Base-by-base conservation (phyloP, 2,113 vertebrate species). In the Callipepla californica region DNA sequence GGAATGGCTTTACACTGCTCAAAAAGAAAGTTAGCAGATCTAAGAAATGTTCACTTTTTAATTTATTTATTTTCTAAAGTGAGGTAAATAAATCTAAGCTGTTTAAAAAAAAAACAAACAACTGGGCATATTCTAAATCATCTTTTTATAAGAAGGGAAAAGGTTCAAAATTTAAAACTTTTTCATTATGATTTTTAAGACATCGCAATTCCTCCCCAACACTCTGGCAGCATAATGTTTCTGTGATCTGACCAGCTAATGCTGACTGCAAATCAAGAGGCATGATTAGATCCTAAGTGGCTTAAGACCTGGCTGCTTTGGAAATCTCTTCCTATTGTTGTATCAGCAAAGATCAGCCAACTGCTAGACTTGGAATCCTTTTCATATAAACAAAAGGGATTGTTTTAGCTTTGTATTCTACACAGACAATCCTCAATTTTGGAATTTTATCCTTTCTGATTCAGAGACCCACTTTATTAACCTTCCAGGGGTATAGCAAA, bases 371-470 rank as follows among this genome's bases (percentile, higher is more conserved):
- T 72, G 81, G 79, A 93, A 94, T 93, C 79, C 81, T 51, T 87
- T 70, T 77, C 76, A 83, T 32, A 92, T 32, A 92, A 87, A 89
- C 81, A 92, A 70, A 28, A 83, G 32, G 48, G 76, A 91, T 63
- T 80, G n/a, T 7, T 93, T 93, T 51, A 80, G 85, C 55, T 87
- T 77, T 58, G 34, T 48, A 53, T 74, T 92, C 72, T 23, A 58
- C 15, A 59, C 32, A 80, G 57, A 59, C 59, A 81, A 84, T 68
- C 51, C 80, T 90, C 85, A 91, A 17, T 77, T 91, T 75, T 72
- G 87, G 87, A 91, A 86, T 80, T 72, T 92, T 63, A 94, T 94
- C 65, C 65, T 88, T 94, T 77, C 48, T 78, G 85, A 85, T 80
- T 79, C 84, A 62, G 69, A 94, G 74, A 57, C 57, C n/a, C 61